Conservation (phyloP, 2,113 vertebrate genomes). For the Rousettus leschenaultii region DNA sequence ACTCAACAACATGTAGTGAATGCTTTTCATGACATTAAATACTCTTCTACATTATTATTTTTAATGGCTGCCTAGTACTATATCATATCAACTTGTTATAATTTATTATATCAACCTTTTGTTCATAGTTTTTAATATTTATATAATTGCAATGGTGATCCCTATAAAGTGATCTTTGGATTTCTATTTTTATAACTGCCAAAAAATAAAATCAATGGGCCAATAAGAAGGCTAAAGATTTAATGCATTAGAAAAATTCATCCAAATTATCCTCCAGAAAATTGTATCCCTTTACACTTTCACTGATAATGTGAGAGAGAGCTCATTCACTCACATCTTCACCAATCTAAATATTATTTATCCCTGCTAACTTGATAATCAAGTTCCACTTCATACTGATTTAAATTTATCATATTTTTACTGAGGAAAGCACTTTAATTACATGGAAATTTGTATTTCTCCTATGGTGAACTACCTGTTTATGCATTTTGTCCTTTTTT, state of each 20-base stretch:
- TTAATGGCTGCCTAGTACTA: not conserved
- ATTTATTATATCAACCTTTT: not conserved
- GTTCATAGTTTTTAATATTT: not conserved
- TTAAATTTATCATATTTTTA: not conserved
- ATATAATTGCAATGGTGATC: not conserved
- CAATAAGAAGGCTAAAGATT: not conserved
- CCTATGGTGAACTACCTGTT: not conserved
- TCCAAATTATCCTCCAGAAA: not conserved
- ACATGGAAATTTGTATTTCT: not conserved
- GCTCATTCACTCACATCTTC: not conserved
- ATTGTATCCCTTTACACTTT: not conserved
- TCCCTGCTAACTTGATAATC: not conserved
- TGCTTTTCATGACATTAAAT: not conserved
- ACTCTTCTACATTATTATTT: not conserved
- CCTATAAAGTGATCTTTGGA: not conserved
- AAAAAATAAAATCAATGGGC: not conserved
- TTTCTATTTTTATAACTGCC: not conserved
- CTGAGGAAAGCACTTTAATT: not conserved
- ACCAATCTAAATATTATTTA: not conserved
- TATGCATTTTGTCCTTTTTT: not conserved
- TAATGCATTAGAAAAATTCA: not conserved
- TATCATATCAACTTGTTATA: not conserved
- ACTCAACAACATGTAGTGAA: not conserved
- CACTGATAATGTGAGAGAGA: not conserved
- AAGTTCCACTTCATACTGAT: not conserved